Conservation (phyloP, 30 jellyfish, hydroid and myxozoan genomes). For the Turritopsis rubra region DNA sequence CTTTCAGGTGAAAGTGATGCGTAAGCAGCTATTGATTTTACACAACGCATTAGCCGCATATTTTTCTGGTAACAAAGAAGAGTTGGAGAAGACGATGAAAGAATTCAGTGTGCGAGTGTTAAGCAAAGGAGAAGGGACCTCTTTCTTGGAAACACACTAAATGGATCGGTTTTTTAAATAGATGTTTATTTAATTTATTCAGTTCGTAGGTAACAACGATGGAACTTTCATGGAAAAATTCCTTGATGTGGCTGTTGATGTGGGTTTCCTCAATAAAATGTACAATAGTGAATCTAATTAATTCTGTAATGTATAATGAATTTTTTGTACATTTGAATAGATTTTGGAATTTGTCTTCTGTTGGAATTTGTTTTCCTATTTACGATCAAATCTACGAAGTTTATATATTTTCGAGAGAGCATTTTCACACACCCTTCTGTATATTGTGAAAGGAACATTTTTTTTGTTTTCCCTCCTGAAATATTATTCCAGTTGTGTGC, state of each 20-base stretch:
- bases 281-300: neutral
- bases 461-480: neutral
- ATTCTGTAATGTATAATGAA: neutral
- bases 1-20: constrained; percentile 89
- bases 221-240: neutral
- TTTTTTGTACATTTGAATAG: neutral
- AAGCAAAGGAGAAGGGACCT: constrained; percentile 88
- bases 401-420: neutral
- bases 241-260: neutral
- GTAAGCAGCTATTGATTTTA: constrained; percentile 77
- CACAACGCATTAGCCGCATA: constrained; percentile 97
- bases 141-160: constrained; percentile 73
- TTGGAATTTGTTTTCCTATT: neutral
- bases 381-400: too few species aligned
- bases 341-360: neutral
- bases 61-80: constrained; percentile 94
- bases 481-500: neutral
- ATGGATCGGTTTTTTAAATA: neutral
- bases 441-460: neutral
- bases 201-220: neutral
- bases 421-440: too few species aligned
- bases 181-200: neutral
- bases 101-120: constrained; percentile 83
- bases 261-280: neutral
- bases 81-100: constrained; percentile 81